Base-by-base conservation (phyloP, 2,888 invertebrate genomes). In the Dasypolia templi region DNA sequence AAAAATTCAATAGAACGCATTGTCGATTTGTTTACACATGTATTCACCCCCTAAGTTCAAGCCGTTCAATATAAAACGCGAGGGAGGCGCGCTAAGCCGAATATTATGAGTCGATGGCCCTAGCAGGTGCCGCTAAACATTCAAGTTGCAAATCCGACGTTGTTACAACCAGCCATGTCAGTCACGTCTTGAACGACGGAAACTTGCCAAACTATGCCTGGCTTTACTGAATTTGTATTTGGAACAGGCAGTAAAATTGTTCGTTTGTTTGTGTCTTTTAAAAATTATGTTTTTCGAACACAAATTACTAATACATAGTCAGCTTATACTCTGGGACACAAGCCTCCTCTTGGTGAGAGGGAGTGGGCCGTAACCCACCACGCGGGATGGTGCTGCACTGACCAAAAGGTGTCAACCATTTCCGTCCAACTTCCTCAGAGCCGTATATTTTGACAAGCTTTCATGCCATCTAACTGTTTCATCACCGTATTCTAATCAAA, bases 101-200 rank as follows among this genome's bases (percentile, higher is more conserved):
- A 96, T 96, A 96, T 96, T 96, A 96, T 96, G 96, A 96, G 96
- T 92, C 91, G 93, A 95, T 94, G 88, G 94, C 89, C 91, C 93
- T 75, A 92, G 87, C 95, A 95, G 96, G 96, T 96, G 96, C 93
- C 87, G 95, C 91, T 95, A 96, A 96, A 94, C 93, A 93, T 93
- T 93, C 91, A 93, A 94, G 91, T 94, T 93, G 91, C 85, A 83
- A 85, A 85, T 84, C 73, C 71, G 55, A 61, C 61, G 77, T 63
- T 76, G 77, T 86, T 78, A 68, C 77, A 88, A 85, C 59, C 87
- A 82, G 88, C 83, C 85, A 89, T 90, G 91, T 91, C 89, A 89
- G 92, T 92, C 92, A 92, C 91, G 92, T 92, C 83, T 87, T 79
- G 81, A 82, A 86, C 79, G 86, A 69, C 85, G 73, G 81, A 80